Evolutionary conservation across 2,797 vertebrate genomes (phyloP), one percentile per base, ranked within the genome.

Genomic region (Pterois miles): DNA sequence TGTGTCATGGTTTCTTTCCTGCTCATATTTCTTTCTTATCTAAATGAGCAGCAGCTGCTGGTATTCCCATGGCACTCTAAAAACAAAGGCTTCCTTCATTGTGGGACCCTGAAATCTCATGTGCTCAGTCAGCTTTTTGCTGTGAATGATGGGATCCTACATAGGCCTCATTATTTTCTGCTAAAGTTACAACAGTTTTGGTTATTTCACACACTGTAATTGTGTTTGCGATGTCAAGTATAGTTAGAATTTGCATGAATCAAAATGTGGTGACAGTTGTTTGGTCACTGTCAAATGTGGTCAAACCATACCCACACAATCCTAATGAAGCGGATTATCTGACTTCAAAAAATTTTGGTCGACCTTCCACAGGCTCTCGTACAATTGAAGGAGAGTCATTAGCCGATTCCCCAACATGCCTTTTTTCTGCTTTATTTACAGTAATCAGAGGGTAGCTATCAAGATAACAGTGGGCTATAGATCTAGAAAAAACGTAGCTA

Each of bases 11-110:
- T 3, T 38, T 25, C 66, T 40, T 59, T 20, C 20, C 38, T 27
- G 29, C 50, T 73, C 65, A 46, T 36, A 27, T 67, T 23, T 36
- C 11, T 52, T 12, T 57, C 52, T 22, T 31, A 38, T 83, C 50
- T 56, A 57, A 74, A 74, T 40, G 18, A 74, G 65, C 62, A 50
- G 54, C 65, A 70, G 66, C 57, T 80, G 46, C 29, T 67, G 27
- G 9, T 58, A 2, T 71, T 43, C 40, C 13, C 14, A 16, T 43
- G 5, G 7, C 60, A 23, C 54, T 58, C 20, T 36, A 4, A 43
- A 36, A 68, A 38, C 11, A 27, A 53, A 23, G 7, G 4, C 50
- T 18, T 53, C 11, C 8, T 31, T 52, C 13, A 31, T 1, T 36
- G 53, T 65, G 2, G 6, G 31, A 23, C 2, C 10, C 50, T 12